These are phyloP conservation scores for Anas acuta DNA, from an alignment of 2,797 vertebrate genomes.

Conservation along the genomic window DNA sequence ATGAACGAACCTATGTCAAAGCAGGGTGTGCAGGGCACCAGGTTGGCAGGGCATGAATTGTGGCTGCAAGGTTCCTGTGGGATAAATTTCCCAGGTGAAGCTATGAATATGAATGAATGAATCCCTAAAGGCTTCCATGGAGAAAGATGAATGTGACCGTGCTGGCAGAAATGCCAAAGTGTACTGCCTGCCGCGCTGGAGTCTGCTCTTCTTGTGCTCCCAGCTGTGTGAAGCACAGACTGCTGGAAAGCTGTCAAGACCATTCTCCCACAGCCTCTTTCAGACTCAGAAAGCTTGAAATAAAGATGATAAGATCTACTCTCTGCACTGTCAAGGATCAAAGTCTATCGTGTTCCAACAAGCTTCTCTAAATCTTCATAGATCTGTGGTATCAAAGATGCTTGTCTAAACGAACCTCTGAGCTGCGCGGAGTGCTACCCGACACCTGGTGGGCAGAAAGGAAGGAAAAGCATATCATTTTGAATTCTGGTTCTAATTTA, in stretches of 20 bases:
- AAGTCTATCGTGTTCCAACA: background rate
- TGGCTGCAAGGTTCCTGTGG: background rate
- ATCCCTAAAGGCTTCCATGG: background rate
- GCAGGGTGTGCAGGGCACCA: background rate
- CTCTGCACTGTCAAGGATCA: background rate
- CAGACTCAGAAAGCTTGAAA: background rate
- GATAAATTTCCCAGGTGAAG: background rate
- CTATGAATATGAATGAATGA: background rate
- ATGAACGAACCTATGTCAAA: background rate
- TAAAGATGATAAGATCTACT: background rate
- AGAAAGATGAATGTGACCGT: background rate
- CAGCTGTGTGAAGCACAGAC: background rate
- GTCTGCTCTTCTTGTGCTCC: background rate
- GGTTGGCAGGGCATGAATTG: background rate
- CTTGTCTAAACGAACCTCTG: background rate
- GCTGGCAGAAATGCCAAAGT: background rate
- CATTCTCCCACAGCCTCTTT: background rate
- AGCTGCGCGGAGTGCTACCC: background rate
- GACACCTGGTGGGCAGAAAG: background rate
- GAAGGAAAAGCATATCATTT: background rate
- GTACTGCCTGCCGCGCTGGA: background rate
- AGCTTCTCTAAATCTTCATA: background rate
- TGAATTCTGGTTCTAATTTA: constrained; percentile 18
- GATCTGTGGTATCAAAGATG: background rate
- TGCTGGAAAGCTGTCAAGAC: background rate